phyloP scores from a whole-genome alignment of 2,113 vertebrate genomes.

The Trinectes maculatus region DNA sequence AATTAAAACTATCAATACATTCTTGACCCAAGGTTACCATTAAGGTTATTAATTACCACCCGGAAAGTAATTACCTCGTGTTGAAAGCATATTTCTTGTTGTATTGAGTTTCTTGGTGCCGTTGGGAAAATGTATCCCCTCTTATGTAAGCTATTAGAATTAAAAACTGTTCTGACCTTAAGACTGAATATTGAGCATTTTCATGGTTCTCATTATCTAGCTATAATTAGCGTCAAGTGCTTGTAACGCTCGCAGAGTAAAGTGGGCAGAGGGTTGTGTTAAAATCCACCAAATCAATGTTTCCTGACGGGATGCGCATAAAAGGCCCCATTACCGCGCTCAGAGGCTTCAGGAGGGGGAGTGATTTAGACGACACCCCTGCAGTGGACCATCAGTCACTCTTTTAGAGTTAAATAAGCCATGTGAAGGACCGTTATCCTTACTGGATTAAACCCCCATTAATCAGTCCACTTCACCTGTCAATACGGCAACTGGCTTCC shows the following conservation, averaged over 20 bases:
- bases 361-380: slow-evolving; percentile 67
- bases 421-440: slow-evolving; percentile 83
- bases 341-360: slow-evolving; percentile 40
- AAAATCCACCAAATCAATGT: slow-evolving; percentile 57
- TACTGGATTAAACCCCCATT: slow-evolving; percentile 83
- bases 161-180: slow-evolving; percentile 59
- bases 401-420: slow-evolving; percentile 79
- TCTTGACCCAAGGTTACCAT: slow-evolving; percentile 64
- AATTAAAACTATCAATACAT: slow-evolving; percentile 56
- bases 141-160: slow-evolving; percentile 48
- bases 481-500: slow-evolving; percentile 79
- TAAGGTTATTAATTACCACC: slow-evolving; percentile 66
- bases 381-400: slow-evolving; percentile 72
- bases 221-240: slow-evolving; percentile 56
- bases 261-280: slow-evolving; percentile 23
- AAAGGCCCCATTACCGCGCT: slow-evolving; percentile 63
- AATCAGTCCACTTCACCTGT: slow-evolving; percentile 84
- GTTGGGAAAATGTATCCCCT: slow-evolving; percentile 41
- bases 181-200: slow-evolving; percentile 56
- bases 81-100: slow-evolving; percentile 48
- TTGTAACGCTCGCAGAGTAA: slow-evolving; percentile 19
- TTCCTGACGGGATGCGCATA: slow-evolving; percentile 61
- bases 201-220: slow-evolving; percentile 55
- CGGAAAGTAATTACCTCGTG: slow-evolving; percentile 64
- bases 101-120: slow-evolving; percentile 28